Percentiles rank a stretch among this genome's conserved stretches.
phyloP scores from a whole-genome alignment of 1,140 invertebrate species.

The Lutraria rhynchaena region DNA sequence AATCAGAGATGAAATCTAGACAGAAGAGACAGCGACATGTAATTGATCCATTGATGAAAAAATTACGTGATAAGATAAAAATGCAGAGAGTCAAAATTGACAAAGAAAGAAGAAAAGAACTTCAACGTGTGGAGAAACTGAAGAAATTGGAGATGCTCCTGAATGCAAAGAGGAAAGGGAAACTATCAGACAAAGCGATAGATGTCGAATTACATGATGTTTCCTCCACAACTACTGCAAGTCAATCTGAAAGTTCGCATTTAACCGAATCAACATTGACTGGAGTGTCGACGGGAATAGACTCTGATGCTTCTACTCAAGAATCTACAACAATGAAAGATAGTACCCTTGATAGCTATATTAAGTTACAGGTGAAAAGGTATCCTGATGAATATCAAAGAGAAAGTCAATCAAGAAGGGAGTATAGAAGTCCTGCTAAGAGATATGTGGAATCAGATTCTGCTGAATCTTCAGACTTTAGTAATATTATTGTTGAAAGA shows the following conservation, averaged over 20 bases:
- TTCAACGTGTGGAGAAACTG: constrained; percentile 74
- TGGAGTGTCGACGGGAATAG: neutral
- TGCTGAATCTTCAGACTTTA: constrained; percentile 47
- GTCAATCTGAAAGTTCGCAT: constrained; percentile 35
- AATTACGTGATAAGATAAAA: constrained; percentile 72
- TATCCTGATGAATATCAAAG: constrained; percentile 13
- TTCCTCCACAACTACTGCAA: constrained; percentile 69
- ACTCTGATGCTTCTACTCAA: constrained; percentile 38
- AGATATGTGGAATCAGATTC: constrained; percentile 37
- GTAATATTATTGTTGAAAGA: constrained; percentile 54
- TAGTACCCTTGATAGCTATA: constrained; percentile 45
- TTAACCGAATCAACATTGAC: constrained; percentile 59
- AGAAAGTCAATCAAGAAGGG: too few relatives aligned
- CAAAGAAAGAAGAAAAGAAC: constrained; percentile 69
- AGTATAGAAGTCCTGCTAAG: constrained; percentile 30
- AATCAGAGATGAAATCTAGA: constrained; percentile 79
- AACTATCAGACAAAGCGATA: constrained; percentile 70
- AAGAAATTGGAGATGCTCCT: constrained; percentile 75
- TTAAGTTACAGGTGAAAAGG: constrained; percentile 43
- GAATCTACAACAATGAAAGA: constrained; percentile 50
- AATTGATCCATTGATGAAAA: constrained; percentile 80
- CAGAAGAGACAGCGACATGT: constrained; percentile 73
- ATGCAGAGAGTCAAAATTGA: constrained; percentile 71
- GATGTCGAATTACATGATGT: constrained; percentile 68
- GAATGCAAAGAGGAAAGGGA: constrained; percentile 70